These are phyloP conservation scores for Bicyclus anynana DNA, from an alignment of 1,140 invertebrate species.

Conservation along the genomic window DNA sequence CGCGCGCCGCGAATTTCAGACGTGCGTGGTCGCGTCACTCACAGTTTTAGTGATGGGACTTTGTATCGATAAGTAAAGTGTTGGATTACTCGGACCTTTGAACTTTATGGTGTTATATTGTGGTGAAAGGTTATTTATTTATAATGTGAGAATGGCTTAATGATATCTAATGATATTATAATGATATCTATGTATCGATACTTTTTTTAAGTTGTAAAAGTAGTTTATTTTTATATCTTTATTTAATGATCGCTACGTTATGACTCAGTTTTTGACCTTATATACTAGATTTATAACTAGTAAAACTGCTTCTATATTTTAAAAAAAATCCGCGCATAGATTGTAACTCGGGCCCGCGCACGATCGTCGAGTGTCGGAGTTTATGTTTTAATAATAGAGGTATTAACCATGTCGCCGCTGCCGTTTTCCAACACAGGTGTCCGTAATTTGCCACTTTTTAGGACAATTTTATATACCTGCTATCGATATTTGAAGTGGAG, in stretches of 20 bases:
- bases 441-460: constrained; percentile 7
- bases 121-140: constrained; percentile 6
- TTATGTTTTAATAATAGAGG: constrained; percentile 51
- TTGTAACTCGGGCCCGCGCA: constrained; percentile 17
- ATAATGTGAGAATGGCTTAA: background rate
- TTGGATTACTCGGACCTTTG: background rate
- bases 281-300: too few species aligned
- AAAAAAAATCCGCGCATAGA: constrained; percentile 5
- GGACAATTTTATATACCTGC: constrained; percentile 1
- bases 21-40: constrained; percentile 17
- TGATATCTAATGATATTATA: background rate
- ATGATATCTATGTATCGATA: background rate
- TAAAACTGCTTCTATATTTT: background rate
- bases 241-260: background rate
- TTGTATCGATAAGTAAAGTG: constrained; percentile 19
- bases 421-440: constrained; percentile 6
- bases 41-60: constrained; percentile 38
- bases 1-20: constrained; percentile 28
- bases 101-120: background rate
- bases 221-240: too few species aligned
- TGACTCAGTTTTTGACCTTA: background rate
- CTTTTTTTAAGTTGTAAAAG: too few species aligned
- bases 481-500: too few species aligned
- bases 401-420: constrained; percentile 34
- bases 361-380: constrained; percentile 23